Evolutionary conservation across 2,113 vertebrate species (phyloP), one percentile per base, ranked within the genome.

Genomic region (Podilymbus podiceps): DNA sequence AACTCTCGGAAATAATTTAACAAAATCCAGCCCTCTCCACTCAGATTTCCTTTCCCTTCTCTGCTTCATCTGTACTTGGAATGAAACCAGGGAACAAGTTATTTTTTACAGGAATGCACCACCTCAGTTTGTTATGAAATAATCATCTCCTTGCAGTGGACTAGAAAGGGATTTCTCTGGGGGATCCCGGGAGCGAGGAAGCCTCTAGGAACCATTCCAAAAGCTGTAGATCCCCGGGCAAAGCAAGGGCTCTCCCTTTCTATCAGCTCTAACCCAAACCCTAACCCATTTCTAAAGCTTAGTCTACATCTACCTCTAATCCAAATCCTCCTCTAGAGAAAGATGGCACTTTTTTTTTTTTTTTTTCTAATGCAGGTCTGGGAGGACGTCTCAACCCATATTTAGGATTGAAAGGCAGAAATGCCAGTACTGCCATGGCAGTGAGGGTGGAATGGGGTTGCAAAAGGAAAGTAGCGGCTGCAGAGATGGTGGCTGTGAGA

Each of bases 51-150:
- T 64, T 84, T 74, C 47, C 73, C 95, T 33, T 67, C 81, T 89
- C 24, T 66, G 40, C 49, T 94, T 89, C 84, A 79, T 87, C 74
- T 89, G 50, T 46, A 38, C 88, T 89, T 96, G 91, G 93, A 91
- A 82, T 0, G 6, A 82, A 94, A 81, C 53, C 81, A 91, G 38
- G 53, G 72, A 81, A 60, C 5, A 42, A 79, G 53, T 46, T 94
- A 46, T 85, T 94, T 87, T 96, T 92, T 79, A 88, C 1, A 0
- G 74, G 85, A 95, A 95, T 25, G 27, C 53, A 73, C 17, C 46
- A 64, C 53, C 53, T 82, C 77, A 53, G 64, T 89, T 88, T 76
- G 74, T 85, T 79, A 85, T 46, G 33, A 88, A 82, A 89, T 60
- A 44, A 67, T 68, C 21, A 33, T 69, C 74, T 91, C 30, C 40